Conservation (phyloP, 2,113 vertebrate species). For the Pollimyrus isidori region DNA sequence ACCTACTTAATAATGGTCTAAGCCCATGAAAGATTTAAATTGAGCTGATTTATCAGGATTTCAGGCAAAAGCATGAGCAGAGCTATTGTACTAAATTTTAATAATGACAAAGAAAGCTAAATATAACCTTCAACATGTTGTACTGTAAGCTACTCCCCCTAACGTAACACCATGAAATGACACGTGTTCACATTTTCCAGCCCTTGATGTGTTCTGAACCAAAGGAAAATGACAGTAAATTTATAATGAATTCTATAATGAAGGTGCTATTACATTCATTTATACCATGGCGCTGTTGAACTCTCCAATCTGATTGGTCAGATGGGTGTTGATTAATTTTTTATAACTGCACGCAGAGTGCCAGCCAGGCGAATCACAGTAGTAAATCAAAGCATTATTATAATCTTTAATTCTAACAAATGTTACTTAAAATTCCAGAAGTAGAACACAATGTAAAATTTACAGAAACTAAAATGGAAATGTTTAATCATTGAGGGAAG, state of each 20-base stretch:
- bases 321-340: background rate
- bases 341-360: background rate
- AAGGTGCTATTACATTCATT: background rate
- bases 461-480: background rate
- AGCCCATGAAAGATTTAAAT: background rate
- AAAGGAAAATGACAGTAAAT: background rate
- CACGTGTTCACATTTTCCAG: background rate
- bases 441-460: background rate
- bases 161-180: background rate
- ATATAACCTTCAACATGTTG: background rate
- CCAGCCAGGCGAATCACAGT: background rate
- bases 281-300: background rate
- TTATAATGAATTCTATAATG: background rate
- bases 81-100: background rate
- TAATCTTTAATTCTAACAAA: background rate
- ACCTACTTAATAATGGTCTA: background rate
- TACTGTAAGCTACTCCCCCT: background rate
- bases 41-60: background rate
- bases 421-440: background rate
- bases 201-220: background rate
- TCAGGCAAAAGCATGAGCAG: background rate
- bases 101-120: background rate
- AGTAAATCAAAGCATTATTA: background rate
- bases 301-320: background rate
- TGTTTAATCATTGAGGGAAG: background rate